phyloP scores from a whole-genome alignment of 2,113 vertebrate genomes.

The Hiodon tergisus region DNA sequence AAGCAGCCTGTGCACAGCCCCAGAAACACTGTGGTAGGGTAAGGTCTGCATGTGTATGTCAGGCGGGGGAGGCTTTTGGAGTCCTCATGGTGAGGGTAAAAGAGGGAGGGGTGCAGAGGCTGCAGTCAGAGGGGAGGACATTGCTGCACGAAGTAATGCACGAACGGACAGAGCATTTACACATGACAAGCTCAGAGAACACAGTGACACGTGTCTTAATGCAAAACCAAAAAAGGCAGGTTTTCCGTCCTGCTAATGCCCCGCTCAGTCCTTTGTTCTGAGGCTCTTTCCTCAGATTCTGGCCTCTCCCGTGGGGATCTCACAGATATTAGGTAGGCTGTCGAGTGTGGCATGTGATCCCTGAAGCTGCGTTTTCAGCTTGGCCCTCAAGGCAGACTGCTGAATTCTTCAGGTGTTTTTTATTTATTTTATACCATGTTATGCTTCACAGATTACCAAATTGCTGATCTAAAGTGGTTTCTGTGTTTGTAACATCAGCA shows the following conservation, averaged over 20 bases:
- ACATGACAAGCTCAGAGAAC: not conserved
- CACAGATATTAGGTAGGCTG: not conserved
- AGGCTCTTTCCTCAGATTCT: not conserved
- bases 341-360: not conserved
- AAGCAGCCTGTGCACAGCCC: not conserved
- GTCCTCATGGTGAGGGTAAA: not conserved
- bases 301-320: not conserved
- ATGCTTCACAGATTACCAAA: too few relatives aligned
- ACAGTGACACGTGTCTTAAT: not conserved
- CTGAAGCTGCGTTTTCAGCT: not conserved
- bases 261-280: not conserved
- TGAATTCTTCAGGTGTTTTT: too few relatives aligned
- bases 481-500: too few relatives aligned
- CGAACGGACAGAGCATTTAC: not conserved
- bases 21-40: not conserved
- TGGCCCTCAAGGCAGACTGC: too few relatives aligned
- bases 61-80: not conserved
- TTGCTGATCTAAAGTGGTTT: too few relatives aligned
- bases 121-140: not conserved
- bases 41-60: not conserved
- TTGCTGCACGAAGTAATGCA: not conserved
- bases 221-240: not conserved
- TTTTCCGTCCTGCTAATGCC: not conserved
- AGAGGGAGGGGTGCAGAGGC: not conserved
- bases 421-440: too few relatives aligned